Conservation (phyloP, 2,888 invertebrate genomes). For the Trissolcus brochymenae region DNA sequence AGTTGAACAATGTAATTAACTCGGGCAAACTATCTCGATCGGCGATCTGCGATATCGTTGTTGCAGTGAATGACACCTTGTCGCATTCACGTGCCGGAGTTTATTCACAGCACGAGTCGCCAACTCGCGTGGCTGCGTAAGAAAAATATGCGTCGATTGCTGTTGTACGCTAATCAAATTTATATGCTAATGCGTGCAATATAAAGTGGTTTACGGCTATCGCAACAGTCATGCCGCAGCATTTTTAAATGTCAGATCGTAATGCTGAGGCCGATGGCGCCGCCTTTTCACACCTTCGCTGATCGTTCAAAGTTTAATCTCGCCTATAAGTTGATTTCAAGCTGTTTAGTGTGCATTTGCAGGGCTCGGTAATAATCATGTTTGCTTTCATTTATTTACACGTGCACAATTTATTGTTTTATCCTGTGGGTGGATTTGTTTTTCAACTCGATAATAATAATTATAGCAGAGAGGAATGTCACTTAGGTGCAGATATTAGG, state of each 20-base stretch:
- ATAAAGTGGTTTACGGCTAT: conserved; percentile 45
- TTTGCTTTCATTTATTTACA: too few species aligned
- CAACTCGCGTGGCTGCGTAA: neutral
- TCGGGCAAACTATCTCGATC: conserved; percentile 13
- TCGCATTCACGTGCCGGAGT: conserved; percentile 3
- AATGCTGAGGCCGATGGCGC: conserved; percentile 15
- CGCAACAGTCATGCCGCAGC: conserved; percentile 43
- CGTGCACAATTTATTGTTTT: too few species aligned
- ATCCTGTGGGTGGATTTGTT: too few species aligned
- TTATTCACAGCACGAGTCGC: conserved; percentile 8
- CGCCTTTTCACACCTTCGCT: conserved; percentile 56
- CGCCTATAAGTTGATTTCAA: neutral
- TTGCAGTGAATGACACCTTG: conserved; percentile 19
- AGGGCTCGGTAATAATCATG: too few species aligned
- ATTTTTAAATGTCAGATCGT: conserved; percentile 54
- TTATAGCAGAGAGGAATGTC: too few species aligned
- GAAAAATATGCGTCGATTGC: neutral
- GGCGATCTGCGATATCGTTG: conserved; percentile 29
- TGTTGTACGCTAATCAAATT: conserved; percentile 30
- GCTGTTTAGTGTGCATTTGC: too few species aligned
- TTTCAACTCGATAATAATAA: too few species aligned
- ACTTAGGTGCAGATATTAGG: too few species aligned
- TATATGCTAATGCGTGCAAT: conserved; percentile 31
- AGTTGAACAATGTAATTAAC: conserved; percentile 34
- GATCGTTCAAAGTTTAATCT: conserved; percentile 53